Evolutionary conservation across 64 coral and sea anemone genomes (phyloP), one percentile per base, ranked within the genome.

Genomic region (Pocillopora verrucosa): DNA sequence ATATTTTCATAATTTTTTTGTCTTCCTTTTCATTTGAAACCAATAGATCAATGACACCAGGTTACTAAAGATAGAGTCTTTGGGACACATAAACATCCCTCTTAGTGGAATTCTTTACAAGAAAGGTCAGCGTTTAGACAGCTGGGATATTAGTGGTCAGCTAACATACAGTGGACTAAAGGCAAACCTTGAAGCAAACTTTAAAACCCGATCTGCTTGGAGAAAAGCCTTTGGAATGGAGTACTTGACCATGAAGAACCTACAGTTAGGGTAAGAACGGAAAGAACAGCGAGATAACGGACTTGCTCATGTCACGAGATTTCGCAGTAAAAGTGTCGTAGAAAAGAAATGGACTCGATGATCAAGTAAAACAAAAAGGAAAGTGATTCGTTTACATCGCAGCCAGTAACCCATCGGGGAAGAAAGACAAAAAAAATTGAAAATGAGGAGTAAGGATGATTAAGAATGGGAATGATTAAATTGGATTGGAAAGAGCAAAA

Each of bases 141-240:
- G 57, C 22, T 34, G 95, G 5, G 63, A 77, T 11, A 93, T 99
- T 19, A 77, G 35, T 11, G 97, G 97, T 15, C 87, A 73, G 59
- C 22, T 99, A 16, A 67, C 88, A 16, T 93, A 95, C 72, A 60
- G 84, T 7, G 79, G 88, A 34, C 13, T 58, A 25, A 76, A 74
- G 11, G 77, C 88, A 0, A 51, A 87, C 16, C 26, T 99, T 20
- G 56, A 86, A 13, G 97, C 94, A 26, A 58, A 90, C 36, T 93
- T 99, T 73, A 72, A 87, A 61, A 89, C 90, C 30, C 15, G 90
- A 14, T 56, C 88, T 14, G 58, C 77, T 16, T 99, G 97, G 97
- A 76, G 36, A 9, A 91, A 89, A 3, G 94, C 97, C 10, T 93
- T 99, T 88, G 94, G 94, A 0, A 78, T 95, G 30, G 67, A 82